phyloP scores from a whole-genome alignment of 2,797 vertebrate species.

The Gallirallus australis region DNA sequence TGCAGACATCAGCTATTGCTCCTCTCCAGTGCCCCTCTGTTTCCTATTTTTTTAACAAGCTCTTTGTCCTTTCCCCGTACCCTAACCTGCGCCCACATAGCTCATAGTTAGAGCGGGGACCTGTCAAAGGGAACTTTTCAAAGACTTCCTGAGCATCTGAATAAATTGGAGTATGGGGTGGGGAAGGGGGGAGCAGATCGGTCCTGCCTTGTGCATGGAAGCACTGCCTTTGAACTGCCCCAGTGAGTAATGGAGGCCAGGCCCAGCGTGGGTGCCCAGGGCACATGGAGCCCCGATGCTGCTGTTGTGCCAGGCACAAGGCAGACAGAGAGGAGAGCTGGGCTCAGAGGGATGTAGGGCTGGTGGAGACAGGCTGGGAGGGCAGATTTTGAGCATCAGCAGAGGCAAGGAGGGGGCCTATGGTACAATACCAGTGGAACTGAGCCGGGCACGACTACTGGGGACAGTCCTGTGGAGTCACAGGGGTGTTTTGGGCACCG shows the following conservation, averaged over 20 bases:
- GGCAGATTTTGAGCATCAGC: accelerated
- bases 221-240: neutral
- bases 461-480: accelerated
- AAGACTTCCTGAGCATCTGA: constrained; percentile 43
- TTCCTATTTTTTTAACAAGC: constrained; percentile 18
- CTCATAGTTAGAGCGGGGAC: neutral
- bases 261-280: neutral
- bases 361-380: neutral
- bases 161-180: neutral
- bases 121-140: constrained; percentile 3
- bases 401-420: neutral
- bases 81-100: neutral
- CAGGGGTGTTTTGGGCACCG: accelerated
- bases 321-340: accelerated
- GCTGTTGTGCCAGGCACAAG: accelerated
- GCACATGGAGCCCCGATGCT: accelerated
- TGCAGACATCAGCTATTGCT: neutral
- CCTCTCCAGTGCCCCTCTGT: constrained; percentile 4
- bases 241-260: neutral
- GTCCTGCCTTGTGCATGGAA: neutral
- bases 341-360: neutral
- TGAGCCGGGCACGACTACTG: neutral
- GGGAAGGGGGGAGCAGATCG: neutral
- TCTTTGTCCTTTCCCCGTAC: neutral
- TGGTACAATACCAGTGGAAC: accelerated